Percentiles rank a stretch among this genome's conserved stretches.
Evolutionary conservation across 2,113 vertebrate genomes (phyloP).

Genomic region (Tyto alba): DNA sequence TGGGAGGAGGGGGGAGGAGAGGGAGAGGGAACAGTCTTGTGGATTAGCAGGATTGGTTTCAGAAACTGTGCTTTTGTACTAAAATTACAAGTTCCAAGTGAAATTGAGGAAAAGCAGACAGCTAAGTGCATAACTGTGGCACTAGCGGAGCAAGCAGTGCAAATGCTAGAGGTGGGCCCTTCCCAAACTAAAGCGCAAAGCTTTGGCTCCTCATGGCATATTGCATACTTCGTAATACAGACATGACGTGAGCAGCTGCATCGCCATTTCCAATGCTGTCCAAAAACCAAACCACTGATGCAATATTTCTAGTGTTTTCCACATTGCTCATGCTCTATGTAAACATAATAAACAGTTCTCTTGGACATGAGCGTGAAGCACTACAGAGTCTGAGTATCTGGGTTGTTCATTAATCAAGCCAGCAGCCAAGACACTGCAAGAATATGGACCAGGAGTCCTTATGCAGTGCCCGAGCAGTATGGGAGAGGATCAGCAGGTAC

Average conservation of each 20-base stretch:
- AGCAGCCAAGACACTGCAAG: neutral
- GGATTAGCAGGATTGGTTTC: neutral
- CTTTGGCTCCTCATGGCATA: neutral
- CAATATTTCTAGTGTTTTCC: slow-evolving; percentile 21
- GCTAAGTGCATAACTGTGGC: neutral
- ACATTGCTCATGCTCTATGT: slow-evolving; percentile 29
- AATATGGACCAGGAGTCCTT: neutral
- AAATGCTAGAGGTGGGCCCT: neutral
- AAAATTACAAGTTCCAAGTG: neutral
- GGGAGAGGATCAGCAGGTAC: neutral
- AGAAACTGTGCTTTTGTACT: neutral
- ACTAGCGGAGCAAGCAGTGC: neutral
- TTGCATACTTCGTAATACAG: neutral
- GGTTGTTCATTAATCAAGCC: neutral
- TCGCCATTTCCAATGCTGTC: neutral
- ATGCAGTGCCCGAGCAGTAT: neutral
- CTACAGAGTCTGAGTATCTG: neutral
- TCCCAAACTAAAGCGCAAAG: neutral
- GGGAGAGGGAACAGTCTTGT: neutral
- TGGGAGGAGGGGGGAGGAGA: neutral
- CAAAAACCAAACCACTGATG: slow-evolving; percentile 12
- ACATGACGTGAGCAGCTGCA: neutral
- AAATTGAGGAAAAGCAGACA: neutral
- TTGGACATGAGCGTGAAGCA: neutral
- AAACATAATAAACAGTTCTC: slow-evolving; percentile 49